Evolutionary conservation across 2,797 vertebrate species (phyloP), one percentile per base, ranked within the genome.

Genomic region (Hypotaenidia philippensis): DNA sequence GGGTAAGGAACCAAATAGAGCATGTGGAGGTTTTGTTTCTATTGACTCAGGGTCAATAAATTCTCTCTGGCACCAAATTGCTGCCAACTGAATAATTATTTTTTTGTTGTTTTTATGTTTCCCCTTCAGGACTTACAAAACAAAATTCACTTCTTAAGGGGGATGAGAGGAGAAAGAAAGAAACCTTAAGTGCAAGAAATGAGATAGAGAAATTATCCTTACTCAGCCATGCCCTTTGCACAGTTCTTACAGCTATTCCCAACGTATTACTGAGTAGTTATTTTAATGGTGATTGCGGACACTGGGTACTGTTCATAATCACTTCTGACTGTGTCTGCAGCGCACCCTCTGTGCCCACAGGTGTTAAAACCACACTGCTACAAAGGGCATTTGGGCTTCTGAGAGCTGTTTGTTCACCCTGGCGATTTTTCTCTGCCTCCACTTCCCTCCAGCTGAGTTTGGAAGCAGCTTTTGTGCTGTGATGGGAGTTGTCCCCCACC

Each of bases 351-450:
- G 83, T 86, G 25, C 31, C 29, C 52, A 72, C 5, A 55, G 65
- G 50, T 89, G 52, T 93, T 57, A 31, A 26, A 31, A 36, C 36
- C 19, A 5, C 36, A 36, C 38, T 76, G 90, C 94, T 29, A 4
- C 6, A 11, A 78, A 88, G 87, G 82, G 82, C 66, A 91, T 34
- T 94, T 64, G 84, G 88, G 74, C 53, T 96, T 90, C 20, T 84
- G 47, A 68, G 86, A 44, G 34, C 84, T 93, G 18, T 59, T 94
- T 91, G 94, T 76, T 75, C 77, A 52, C 74, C 25, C 63, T 79
- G 16, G 10, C 5, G 25, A 16, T 55, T 89, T 93, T 69, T 29
- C 41, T 64, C 27, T 88, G 32, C 57, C 65, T 74, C 22, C 49
- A 15, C 13, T 63, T 76, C 29, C 61, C 38, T 83, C 22, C 63